These are phyloP conservation scores for Gymnobelideus leadbeateri DNA, from an alignment of 2,113 vertebrate species.

Conservation along the genomic window DNA sequence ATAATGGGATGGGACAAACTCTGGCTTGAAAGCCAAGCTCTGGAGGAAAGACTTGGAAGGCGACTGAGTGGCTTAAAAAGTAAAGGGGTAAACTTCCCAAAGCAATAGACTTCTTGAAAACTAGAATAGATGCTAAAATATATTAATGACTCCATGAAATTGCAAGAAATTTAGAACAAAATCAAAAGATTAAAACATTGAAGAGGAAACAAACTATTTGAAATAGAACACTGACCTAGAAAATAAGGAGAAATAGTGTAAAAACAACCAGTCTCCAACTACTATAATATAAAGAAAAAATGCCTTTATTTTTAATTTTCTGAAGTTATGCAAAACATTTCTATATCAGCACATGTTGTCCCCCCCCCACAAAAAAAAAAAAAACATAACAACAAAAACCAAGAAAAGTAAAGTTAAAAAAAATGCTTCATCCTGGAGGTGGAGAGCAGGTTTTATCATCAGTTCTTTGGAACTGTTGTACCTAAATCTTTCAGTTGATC, in stretches of 20 bases:
- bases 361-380: too few relatives aligned
- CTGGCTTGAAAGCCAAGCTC: background rate
- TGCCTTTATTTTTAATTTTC: background rate
- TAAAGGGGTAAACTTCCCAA: too few relatives aligned
- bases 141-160: too few relatives aligned
- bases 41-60: background rate
- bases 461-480: too few relatives aligned
- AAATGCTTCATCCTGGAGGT: too few relatives aligned
- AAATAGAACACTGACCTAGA: background rate
- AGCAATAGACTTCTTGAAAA: background rate
- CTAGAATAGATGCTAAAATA: background rate
- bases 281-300: background rate
- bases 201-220: too few relatives aligned
- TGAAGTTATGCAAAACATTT: background rate
- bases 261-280: background rate
- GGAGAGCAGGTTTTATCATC: too few relatives aligned
- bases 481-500: too few relatives aligned
- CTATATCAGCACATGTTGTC: background rate
- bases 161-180: too few relatives aligned
- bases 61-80: background rate
- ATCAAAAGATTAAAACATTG: background rate
- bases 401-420: background rate
- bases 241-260: background rate
- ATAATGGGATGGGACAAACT: background rate
- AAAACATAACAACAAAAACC: background rate